phyloP scores from a whole-genome alignment of 2,797 vertebrate genomes.

The Psittacula echo region DNA sequence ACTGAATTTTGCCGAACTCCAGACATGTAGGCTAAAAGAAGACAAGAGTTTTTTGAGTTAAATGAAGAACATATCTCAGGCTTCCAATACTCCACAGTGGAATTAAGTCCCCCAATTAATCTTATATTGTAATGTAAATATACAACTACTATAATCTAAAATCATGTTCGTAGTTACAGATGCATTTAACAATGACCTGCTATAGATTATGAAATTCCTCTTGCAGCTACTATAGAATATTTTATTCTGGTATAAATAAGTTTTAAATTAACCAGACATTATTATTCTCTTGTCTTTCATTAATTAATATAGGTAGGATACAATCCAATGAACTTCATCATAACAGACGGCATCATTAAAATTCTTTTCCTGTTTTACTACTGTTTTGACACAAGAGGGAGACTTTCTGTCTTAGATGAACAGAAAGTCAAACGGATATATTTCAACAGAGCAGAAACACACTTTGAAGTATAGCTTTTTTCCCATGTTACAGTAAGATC shows the following conservation, averaged over 20 bases:
- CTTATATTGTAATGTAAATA: neutral
- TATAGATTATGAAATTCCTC: neutral
- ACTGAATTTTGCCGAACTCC: neutral
- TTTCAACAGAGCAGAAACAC: neutral
- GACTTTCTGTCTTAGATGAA: neutral
- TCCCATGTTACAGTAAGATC: neutral
- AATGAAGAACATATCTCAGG: neutral
- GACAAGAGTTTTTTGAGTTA: neutral
- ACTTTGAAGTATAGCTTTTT: neutral
- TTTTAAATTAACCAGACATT: neutral
- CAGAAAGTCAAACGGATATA: neutral
- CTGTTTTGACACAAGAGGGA: constrained; percentile 61
- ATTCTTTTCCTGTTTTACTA: neutral
- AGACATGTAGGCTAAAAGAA: neutral
- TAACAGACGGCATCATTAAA: neutral
- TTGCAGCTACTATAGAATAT: neutral
- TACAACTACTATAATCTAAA: neutral
- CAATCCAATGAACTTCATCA: neutral
- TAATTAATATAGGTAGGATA: neutral
- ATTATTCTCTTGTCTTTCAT: neutral
- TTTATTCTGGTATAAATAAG: neutral
- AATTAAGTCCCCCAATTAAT: neutral
- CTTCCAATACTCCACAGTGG: neutral
- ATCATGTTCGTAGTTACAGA: neutral
- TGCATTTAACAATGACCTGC: neutral